Conservation (phyloP, 1,140 invertebrate species). For the Octopus sinensis region DNA sequence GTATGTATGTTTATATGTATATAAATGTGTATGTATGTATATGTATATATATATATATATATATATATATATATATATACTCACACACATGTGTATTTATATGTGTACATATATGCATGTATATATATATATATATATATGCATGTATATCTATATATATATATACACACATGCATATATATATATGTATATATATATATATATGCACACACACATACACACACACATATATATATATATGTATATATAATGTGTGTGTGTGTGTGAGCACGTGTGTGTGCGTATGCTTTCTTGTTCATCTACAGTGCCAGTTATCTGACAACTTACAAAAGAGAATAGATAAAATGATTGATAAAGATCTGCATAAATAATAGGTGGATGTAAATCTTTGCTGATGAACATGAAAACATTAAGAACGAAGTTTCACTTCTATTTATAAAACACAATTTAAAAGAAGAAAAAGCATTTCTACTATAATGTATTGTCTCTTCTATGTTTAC, state of each 20-base stretch:
- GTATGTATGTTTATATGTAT: background rate
- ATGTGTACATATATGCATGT: background rate
- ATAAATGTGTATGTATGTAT: background rate
- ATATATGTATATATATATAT: no score
- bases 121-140: background rate
- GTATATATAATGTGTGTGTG: no score
- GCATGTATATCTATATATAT: background rate
- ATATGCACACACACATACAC: no score
- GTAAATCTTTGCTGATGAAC: no score
- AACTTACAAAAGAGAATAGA: no score
- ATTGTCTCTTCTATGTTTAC: no score
- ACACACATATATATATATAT: fast-evolving
- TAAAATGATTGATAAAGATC: no score
- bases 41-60: background rate
- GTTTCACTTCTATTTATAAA: background rate
- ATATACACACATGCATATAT: background rate
- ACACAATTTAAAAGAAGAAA: background rate
- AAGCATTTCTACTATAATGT: background rate
- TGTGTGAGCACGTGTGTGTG: no score
- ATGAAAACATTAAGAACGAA: no score
- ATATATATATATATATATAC: background rate
- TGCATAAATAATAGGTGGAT: no score
- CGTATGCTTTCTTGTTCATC: no score
- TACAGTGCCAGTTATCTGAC: no score
- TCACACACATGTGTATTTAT: background rate